Conservation (phyloP, 1,140 invertebrate genomes). For the Cylas formicarius region DNA sequence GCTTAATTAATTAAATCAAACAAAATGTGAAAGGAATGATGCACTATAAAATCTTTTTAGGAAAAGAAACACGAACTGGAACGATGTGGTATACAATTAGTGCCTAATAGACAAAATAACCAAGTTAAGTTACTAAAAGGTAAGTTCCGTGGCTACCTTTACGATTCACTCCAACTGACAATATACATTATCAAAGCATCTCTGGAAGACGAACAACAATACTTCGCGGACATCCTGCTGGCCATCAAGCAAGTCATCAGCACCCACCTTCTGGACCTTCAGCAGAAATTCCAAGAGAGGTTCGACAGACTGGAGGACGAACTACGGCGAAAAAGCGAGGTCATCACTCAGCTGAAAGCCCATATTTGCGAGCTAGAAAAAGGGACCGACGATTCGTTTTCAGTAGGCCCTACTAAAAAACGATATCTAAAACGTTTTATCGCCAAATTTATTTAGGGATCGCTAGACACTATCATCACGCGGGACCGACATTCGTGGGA, state of each 20-base stretch:
- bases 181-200: constrained; percentile 22
- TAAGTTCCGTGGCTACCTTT: constrained; percentile 10
- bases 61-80: constrained; percentile 30
- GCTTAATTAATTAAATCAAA: no score
- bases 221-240: constrained; percentile 63
- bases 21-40: no score
- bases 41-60: constrained; percentile 5
- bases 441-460: constrained; percentile 30
- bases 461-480: constrained; percentile 38
- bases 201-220: constrained; percentile 62
- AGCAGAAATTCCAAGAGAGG: constrained; percentile 59
- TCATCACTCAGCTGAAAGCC: constrained; percentile 66
- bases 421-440: neutral
- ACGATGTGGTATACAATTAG: constrained; percentile 32
- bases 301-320: constrained; percentile 68
- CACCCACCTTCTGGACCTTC: constrained; percentile 57
- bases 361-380: constrained; percentile 62
- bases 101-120: constrained; percentile 34
- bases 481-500: constrained; percentile 49
- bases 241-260: constrained; percentile 73
- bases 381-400: constrained; percentile 48
- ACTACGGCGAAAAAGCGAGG: constrained; percentile 65
- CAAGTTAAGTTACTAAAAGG: constrained; percentile 39
- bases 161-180: neutral
- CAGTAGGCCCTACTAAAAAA: constrained; percentile 37